These are phyloP conservation scores for Poecilobothrus nobilitatus DNA, from an alignment of 2,888 invertebrate genomes.

Conservation along the genomic window DNA sequence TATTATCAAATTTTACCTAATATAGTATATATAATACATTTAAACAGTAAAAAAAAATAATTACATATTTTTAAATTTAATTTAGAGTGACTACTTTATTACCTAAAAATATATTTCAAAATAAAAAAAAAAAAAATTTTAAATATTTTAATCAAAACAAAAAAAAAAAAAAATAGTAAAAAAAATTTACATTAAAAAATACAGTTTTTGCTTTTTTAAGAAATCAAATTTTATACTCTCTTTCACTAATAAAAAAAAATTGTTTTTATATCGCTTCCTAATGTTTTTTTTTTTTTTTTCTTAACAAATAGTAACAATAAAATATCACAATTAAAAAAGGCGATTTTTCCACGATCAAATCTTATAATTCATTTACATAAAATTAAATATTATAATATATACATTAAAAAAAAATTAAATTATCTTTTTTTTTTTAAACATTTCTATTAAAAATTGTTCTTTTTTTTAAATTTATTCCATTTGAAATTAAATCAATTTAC, in stretches of 20 bases:
- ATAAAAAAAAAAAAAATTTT: neutral
- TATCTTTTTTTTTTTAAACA: neutral
- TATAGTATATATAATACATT: too few relatives aligned
- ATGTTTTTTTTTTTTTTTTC: neutral
- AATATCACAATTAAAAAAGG: neutral
- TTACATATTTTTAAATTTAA: neutral
- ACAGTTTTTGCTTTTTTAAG: neutral
- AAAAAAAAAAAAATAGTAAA: neutral
- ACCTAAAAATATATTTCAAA: neutral
- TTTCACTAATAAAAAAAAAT: neutral
- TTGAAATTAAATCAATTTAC: too few relatives aligned
- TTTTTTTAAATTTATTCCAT: too few relatives aligned
- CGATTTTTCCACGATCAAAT: neutral
- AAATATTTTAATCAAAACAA: neutral
- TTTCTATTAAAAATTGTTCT: too few relatives aligned
- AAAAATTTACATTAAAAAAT: neutral
- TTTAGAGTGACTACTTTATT: neutral
- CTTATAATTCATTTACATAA: neutral
- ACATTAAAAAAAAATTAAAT: neutral
- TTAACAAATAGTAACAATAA: slow-evolving; percentile 6
- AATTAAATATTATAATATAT: neutral
- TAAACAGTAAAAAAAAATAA: neutral
- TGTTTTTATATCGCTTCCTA: neutral
- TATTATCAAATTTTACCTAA: neutral
- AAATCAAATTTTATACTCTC: neutral